phyloP scores from a whole-genome alignment of 2,888 invertebrate species.

The Papilio protenor region DNA sequence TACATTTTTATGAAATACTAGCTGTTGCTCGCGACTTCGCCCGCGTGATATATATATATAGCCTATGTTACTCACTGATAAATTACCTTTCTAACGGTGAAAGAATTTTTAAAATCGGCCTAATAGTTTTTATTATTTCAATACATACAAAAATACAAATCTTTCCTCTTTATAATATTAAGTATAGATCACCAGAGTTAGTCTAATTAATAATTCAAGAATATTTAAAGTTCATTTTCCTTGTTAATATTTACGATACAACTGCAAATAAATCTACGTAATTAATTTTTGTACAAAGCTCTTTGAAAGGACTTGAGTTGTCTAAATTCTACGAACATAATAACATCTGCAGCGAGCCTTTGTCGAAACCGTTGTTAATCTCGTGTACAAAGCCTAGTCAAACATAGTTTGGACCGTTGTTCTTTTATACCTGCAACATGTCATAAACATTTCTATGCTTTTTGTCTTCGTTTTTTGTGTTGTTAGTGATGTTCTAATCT shows the following conservation, averaged over 20 bases:
- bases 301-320: constrained; percentile 32
- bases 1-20: too few species aligned
- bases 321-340: constrained; percentile 32
- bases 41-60: too few species aligned
- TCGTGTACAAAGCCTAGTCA: constrained; percentile 28
- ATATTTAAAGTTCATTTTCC: background rate
- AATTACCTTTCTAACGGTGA: too few species aligned
- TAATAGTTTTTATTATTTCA: too few species aligned
- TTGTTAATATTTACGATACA: constrained; percentile 6
- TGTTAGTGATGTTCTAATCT: background rate
- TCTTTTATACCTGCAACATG: constrained; percentile 29
- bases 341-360: constrained; percentile 35
- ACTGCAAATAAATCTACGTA: constrained; percentile 28
- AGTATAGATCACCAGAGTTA: background rate
- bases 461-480: background rate
- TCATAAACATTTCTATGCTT: constrained; percentile 4
- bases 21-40: too few species aligned
- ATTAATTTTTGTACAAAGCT: constrained; percentile 30
- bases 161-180: too few species aligned
- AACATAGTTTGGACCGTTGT: constrained; percentile 29
- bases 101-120: too few species aligned
- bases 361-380: constrained; percentile 40
- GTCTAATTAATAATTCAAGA: background rate
- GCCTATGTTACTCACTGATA: too few species aligned
- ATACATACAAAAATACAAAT: too few species aligned